Percentiles rank a stretch among this genome's conserved stretches.
Conservation (phyloP, 2,113 vertebrate species). For the Sinocyclocheilus grahami region DNA sequence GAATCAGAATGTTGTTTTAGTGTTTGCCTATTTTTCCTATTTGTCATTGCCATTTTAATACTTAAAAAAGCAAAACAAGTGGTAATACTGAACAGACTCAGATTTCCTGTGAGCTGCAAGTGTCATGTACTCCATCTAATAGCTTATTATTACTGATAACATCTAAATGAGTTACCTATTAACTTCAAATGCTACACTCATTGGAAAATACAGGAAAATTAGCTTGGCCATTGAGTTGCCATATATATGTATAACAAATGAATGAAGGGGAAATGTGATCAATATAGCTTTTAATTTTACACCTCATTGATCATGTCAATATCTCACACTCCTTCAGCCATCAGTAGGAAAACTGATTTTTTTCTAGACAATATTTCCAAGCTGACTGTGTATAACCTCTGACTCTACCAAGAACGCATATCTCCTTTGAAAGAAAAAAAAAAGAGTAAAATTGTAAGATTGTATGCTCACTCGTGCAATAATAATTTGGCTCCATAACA, state of each 20-base stretch:
- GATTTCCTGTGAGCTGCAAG: background rate
- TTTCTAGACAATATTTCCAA: constrained; percentile 38
- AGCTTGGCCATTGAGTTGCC: constrained; percentile 47
- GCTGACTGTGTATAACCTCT: constrained; percentile 10
- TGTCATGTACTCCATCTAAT: constrained; percentile 3
- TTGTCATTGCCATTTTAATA: too few relatives aligned
- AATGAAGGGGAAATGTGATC: constrained; percentile 43
- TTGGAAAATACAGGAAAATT: constrained; percentile 48
- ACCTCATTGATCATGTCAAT: constrained; percentile 65
- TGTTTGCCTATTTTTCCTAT: background rate
- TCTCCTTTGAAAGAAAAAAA: background rate
- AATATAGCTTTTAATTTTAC: constrained; percentile 66
- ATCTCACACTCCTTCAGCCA: constrained; percentile 54
- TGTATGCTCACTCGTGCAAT: background rate
- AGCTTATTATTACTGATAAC: constrained; percentile 31
- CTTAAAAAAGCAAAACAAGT: too few relatives aligned
- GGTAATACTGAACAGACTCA: background rate
- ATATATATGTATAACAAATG: constrained; percentile 50
- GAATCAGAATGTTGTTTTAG: background rate
- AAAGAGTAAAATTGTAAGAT: background rate
- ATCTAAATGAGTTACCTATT: constrained; percentile 48
- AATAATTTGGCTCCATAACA: background rate
- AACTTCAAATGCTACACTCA: constrained; percentile 35
- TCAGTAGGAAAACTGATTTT: constrained; percentile 44
- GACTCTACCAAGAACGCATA: background rate